Conservation (phyloP, 2,888 invertebrate species). For the Gisinianus flammeolus region DNA sequence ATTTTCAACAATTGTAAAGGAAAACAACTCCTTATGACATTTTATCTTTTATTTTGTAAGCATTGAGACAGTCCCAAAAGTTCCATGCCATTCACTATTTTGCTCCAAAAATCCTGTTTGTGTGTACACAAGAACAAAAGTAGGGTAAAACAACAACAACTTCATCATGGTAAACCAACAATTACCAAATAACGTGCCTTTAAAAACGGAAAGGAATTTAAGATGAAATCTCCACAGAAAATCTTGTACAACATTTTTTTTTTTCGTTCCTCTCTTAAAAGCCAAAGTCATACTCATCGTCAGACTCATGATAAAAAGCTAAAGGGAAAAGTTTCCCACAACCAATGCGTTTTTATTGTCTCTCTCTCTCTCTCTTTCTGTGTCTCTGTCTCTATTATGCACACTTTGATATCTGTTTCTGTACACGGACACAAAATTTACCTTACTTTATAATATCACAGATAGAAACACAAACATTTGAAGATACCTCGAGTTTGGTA, state of each 20-base stretch:
- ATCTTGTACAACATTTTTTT: neutral
- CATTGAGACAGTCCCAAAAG: too few species aligned
- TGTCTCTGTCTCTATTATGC: neutral
- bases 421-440: neutral
- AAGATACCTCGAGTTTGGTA: too few species aligned
- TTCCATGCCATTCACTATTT: neutral
- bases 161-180: neutral
- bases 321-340: neutral
- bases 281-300: neutral
- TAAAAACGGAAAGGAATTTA: neutral
- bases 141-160: neutral
- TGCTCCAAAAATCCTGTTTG: neutral
- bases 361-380: too few species aligned
- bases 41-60: too few species aligned
- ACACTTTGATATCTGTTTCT: too few species aligned
- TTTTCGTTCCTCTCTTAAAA: neutral
- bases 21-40: too few species aligned
- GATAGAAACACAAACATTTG: too few species aligned
- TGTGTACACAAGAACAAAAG: neutral
- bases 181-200: neutral
- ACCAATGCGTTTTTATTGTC: neutral
- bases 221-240: neutral
- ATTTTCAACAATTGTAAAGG: too few species aligned
- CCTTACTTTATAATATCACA: too few species aligned
- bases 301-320: neutral